These are phyloP conservation scores for Nezara viridula DNA, from an alignment of 2,888 invertebrate species.

Conservation along the genomic window DNA sequence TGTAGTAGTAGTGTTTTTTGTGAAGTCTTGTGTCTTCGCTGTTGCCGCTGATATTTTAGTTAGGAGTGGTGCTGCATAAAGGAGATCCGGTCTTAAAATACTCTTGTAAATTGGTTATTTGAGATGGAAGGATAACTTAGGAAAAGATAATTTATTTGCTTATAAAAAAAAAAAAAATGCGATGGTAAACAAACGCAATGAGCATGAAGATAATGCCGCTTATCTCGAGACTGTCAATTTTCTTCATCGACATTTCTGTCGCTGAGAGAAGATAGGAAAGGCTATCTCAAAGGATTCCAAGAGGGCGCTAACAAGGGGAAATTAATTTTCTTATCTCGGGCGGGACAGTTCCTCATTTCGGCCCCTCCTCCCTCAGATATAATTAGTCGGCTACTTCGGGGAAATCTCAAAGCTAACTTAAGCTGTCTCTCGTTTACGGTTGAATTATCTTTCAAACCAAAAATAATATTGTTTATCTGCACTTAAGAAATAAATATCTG, in stretches of 20 bases:
- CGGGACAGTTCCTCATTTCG: background rate
- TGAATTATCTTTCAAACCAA: background rate
- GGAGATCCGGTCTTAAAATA: too few species aligned
- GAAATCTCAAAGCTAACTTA: background rate
- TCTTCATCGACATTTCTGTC: background rate
- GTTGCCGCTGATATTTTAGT: too few species aligned
- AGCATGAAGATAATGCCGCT: background rate
- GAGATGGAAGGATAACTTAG: too few species aligned
- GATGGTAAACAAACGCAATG: background rate
- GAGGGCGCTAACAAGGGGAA: constrained; percentile 9
- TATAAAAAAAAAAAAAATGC: background rate
- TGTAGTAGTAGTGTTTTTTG: too few species aligned
- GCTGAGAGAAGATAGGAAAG: background rate
- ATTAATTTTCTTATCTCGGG: constrained; percentile 16
- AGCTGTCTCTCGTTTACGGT: background rate
- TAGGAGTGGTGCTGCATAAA: too few species aligned
- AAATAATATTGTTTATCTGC: too few species aligned
- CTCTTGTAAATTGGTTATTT: too few species aligned
- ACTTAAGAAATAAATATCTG: too few species aligned
- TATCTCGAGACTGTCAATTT: background rate
- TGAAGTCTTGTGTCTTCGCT: too few species aligned
- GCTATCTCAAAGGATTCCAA: background rate
- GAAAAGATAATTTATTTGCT: background rate
- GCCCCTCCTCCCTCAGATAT: background rate
- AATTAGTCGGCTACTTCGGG: background rate